These are phyloP conservation scores for Sinelater perroti DNA, from an alignment of 2,888 invertebrate genomes.

Conservation along the genomic window DNA sequence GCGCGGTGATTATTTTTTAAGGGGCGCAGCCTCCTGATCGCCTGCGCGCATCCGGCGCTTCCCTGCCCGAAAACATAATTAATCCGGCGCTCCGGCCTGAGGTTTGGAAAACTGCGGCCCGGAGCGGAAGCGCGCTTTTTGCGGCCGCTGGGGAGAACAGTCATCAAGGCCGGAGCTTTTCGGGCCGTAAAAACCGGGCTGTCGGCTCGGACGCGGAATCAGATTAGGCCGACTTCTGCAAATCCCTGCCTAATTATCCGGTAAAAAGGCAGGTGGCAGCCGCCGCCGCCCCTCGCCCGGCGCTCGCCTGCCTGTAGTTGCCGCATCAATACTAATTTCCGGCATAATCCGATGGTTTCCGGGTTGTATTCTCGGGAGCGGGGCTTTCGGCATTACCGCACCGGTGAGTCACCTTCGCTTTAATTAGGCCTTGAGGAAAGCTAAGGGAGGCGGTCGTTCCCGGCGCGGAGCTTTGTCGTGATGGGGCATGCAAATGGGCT, in stretches of 20 bases:
- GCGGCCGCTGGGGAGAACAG: slow-evolving; percentile 5
- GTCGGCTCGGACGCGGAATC: slow-evolving; percentile 16
- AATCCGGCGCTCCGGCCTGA: no score
- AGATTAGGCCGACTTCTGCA: slow-evolving; percentile 30
- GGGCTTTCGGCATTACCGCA: not conserved
- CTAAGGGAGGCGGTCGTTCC: not conserved
- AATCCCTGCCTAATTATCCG: slow-evolving; percentile 32
- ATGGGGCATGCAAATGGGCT: no score
- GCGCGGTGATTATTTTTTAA: slow-evolving; percentile 44
- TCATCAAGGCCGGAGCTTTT: slow-evolving; percentile 18
- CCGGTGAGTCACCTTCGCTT: slow-evolving; percentile 1
- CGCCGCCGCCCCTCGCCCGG: slow-evolving; percentile 20
- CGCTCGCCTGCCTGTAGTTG: slow-evolving; percentile 31
- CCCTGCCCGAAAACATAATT: no score
- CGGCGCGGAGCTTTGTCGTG: not conserved
- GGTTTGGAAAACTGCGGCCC: slow-evolving; percentile 5
- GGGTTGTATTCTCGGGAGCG: slow-evolving; percentile 20
- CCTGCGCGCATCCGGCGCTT: no score
- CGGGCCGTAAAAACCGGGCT: slow-evolving; percentile 23
- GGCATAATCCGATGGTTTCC: slow-evolving; percentile 48
- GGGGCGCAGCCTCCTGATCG: slow-evolving; percentile 45
- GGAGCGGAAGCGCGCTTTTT: slow-evolving; percentile 5
- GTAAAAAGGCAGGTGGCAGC: slow-evolving; percentile 27
- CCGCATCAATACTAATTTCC: slow-evolving; percentile 48
- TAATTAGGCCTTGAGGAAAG: slow-evolving; percentile 5